Evolutionary conservation across 2,888 invertebrate genomes (phyloP).

Genomic region (Agrenia bidenticulata): DNA sequence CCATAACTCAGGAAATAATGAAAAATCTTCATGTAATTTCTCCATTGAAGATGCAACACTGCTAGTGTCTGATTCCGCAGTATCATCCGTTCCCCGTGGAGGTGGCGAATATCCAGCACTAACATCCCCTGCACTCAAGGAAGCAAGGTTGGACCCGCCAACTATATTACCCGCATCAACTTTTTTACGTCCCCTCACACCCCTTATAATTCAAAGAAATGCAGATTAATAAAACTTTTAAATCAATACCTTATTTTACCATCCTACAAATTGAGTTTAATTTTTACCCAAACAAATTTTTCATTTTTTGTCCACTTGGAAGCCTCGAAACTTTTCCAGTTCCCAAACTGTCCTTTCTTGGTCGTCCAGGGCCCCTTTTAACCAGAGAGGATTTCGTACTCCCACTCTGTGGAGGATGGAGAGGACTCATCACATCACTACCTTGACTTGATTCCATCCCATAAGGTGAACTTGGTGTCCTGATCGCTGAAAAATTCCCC

Average conservation of each 20-base stretch:
- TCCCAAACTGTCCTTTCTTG: slow-evolving; percentile 68
- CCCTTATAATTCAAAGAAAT: slow-evolving; percentile 20
- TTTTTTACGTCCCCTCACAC: slow-evolving; percentile 50
- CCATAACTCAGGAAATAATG: slow-evolving; percentile 74
- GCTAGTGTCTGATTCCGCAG: slow-evolving; percentile 58
- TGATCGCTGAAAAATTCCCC: too few relatives aligned
- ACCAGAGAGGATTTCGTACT: slow-evolving; percentile 64
- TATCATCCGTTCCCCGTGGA: slow-evolving; percentile 60
- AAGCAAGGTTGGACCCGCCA: slow-evolving; percentile 50
- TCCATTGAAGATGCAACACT: slow-evolving; percentile 69
- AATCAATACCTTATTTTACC: neutral
- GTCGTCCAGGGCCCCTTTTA: slow-evolving; percentile 75
- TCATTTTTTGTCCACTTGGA: slow-evolving; percentile 36
- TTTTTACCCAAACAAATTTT: slow-evolving; percentile 38
- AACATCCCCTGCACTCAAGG: slow-evolving; percentile 43
- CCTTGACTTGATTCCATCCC: too few relatives aligned
- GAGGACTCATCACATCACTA: neutral
- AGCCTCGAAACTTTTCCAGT: slow-evolving; percentile 34
- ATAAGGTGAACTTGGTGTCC: too few relatives aligned
- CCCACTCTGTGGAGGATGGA: slow-evolving; percentile 51
- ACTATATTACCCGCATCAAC: slow-evolving; percentile 43
- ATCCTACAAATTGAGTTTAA: neutral
- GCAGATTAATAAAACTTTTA: neutral
- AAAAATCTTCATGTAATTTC: slow-evolving; percentile 64
- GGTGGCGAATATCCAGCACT: slow-evolving; percentile 57